Evolutionary conservation across 2,113 vertebrate genomes (phyloP).

Genomic region (Mus pahari): DNA sequence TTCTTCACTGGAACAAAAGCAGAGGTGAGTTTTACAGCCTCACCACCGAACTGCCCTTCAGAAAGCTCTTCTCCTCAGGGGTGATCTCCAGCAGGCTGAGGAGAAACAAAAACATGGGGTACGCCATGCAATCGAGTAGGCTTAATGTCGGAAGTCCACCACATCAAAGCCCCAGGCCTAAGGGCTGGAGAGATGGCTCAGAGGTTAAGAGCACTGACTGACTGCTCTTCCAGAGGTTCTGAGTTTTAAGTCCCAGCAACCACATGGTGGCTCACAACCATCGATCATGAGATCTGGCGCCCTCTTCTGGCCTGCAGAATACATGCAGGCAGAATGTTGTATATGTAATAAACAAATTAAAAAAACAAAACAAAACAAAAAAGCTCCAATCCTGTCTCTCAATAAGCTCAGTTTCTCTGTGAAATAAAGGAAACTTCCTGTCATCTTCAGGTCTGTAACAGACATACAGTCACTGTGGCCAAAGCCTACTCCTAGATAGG

Average conservation of each 20-base stretch:
- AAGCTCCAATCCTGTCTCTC: not conserved
- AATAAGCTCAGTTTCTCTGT: not conserved
- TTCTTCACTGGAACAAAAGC: constrained; percentile 67
- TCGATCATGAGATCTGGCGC: too few species aligned
- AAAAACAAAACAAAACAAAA: not conserved
- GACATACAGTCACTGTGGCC: too few species aligned
- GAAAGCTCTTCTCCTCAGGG: not conserved
- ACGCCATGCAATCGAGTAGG: not conserved
- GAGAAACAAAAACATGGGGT: not conserved
- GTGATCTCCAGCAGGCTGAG: not conserved
- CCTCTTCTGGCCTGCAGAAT: too few species aligned
- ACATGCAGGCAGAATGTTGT: too few species aligned
- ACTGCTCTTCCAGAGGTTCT: too few species aligned
- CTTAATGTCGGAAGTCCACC: not conserved
- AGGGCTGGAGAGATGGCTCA: too few species aligned
- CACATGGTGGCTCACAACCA: too few species aligned
- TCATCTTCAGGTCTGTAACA: not conserved
- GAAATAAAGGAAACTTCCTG: not conserved
- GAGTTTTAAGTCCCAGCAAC: too few species aligned
- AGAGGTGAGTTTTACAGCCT: constrained; percentile 18
- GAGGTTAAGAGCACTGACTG: too few species aligned
- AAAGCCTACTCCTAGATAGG: too few species aligned
- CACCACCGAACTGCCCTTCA: not conserved
- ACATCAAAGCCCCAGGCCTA: not conserved
- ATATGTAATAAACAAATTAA: not conserved